phyloP scores from a whole-genome alignment of 1,140 invertebrate species.

The Metaphire vulgaris region DNA sequence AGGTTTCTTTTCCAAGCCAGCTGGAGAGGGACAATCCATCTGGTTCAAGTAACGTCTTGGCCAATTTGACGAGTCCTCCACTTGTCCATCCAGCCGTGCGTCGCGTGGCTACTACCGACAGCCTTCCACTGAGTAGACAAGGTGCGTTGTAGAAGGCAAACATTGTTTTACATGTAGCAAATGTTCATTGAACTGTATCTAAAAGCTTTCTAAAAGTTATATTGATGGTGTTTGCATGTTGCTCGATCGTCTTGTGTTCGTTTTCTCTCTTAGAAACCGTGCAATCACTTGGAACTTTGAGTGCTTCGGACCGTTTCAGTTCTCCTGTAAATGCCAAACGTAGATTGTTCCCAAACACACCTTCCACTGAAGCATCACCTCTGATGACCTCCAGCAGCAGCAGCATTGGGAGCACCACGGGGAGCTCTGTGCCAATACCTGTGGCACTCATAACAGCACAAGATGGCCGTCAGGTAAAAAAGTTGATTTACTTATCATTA shows the following conservation, averaged over 20 bases:
- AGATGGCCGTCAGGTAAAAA: not conserved
- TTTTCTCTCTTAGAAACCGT: conserved; percentile 37
- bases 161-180: no score
- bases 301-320: conserved; percentile 48
- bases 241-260: not conserved
- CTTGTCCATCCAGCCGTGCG: conserved; percentile 36
- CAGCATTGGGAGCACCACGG: conserved; percentile 26
- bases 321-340: conserved; percentile 50
- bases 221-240: not conserved
- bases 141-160: no score
- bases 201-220: no score
- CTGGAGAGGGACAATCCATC: conserved; percentile 34
- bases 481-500: no score
- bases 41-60: conserved; percentile 20
- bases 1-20: conserved; percentile 56
- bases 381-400: conserved; percentile 9
- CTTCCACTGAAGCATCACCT: conserved; percentile 19
- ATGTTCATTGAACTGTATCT: not conserved
- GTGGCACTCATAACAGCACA: not conserved
- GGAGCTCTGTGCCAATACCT: conserved; percentile 24
- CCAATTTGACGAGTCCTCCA: conserved; percentile 38
- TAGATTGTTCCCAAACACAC: conserved; percentile 42
- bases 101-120: conserved; percentile 30
- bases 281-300: conserved; percentile 45
- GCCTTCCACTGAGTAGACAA: not conserved